Percentiles rank a stretch among this genome's conserved stretches.
Conservation (phyloP, 2,113 vertebrate species). For the Ctenodactylus gundi region DNA sequence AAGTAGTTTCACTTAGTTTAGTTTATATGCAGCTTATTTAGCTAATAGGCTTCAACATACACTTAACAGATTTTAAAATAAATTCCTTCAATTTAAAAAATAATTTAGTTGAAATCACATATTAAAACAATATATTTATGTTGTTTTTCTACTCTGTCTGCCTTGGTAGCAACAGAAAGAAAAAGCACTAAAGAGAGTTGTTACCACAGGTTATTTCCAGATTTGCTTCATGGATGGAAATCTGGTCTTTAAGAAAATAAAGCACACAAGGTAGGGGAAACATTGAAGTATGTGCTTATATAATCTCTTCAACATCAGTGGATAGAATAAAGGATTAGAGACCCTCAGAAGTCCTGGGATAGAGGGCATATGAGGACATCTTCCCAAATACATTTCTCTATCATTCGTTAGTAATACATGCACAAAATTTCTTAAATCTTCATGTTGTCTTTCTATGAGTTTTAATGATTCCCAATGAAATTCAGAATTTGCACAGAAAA, state of each 20-base stretch:
- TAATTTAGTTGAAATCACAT: not conserved
- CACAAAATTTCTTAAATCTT: not conserved
- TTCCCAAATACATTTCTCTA: not conserved
- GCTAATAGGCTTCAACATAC: not conserved
- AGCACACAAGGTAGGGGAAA: not conserved
- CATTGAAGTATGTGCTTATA: not conserved
- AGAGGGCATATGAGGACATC: not conserved
- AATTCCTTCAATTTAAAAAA: not conserved
- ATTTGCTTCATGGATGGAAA: not conserved
- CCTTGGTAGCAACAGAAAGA: not conserved
- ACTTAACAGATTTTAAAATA: not conserved
- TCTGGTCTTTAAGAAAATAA: not conserved
- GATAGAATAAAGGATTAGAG: not conserved
- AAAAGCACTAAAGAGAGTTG: not conserved
- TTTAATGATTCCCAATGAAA: not conserved
- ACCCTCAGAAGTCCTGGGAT: not conserved
- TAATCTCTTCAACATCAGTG: not conserved
- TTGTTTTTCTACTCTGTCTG: not conserved
- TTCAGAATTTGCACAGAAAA: not conserved
- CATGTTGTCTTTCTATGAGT: not conserved
- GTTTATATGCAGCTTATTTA: not conserved
- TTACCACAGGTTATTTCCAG: not conserved
- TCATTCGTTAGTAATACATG: not conserved
- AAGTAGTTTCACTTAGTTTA: not conserved
- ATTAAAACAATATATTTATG: not conserved